A percentile compares a stretch with the other conserved stretches of the same genome.
Conservation (phyloP, 2,113 vertebrate genomes). For the Amazona guildingii region DNA sequence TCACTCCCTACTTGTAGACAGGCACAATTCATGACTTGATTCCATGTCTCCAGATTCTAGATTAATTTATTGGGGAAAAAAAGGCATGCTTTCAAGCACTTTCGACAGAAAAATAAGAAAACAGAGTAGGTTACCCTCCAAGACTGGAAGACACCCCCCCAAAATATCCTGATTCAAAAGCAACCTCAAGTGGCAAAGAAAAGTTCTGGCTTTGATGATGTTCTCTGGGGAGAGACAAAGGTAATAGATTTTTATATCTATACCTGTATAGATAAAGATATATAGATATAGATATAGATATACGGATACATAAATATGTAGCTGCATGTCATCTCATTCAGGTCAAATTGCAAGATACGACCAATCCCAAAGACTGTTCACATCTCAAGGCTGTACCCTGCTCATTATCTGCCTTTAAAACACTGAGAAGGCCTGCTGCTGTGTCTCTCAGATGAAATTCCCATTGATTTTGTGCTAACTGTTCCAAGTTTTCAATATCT, state of each 20-base stretch:
- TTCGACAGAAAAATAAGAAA: not conserved
- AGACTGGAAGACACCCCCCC: not conserved
- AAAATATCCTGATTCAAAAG: not conserved
- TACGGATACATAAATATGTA: not conserved
- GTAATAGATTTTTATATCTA: not conserved
- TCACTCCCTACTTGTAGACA: not conserved
- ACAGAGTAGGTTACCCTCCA: not conserved
- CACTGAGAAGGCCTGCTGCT: not conserved
- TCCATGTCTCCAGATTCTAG: not conserved
- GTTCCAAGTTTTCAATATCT: not conserved
- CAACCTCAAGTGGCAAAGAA: not conserved
- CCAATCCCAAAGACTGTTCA: not conserved
- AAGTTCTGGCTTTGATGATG: fast-evolving
- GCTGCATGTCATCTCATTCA: not conserved
- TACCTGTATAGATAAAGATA: fast-evolving
- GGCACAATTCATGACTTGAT: not conserved
- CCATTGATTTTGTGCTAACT: not conserved
- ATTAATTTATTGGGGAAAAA: not conserved
- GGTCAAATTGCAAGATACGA: not conserved
- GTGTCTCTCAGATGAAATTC: not conserved
- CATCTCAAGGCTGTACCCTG: not conserved
- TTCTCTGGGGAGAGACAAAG: not conserved
- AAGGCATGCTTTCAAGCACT: not conserved
- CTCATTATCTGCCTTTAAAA: not conserved
- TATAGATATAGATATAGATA: not conserved